Base-by-base conservation (phyloP, 2,888 invertebrate species). In the Carpatolechia fugitivella region DNA sequence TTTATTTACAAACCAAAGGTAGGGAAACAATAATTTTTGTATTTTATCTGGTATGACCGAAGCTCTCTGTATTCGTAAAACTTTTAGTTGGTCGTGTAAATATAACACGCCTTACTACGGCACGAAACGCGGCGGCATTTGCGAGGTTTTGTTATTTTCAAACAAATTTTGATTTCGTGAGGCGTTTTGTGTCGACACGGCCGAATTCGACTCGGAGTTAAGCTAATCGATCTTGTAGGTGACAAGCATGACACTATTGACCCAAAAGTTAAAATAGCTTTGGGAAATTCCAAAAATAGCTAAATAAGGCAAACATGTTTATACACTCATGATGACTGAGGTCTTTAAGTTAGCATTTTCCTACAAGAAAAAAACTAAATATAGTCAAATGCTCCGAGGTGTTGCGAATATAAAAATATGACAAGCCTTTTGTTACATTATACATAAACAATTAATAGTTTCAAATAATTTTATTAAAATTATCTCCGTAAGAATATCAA, bases 51-150 rank as follows among this genome's bases (percentile, higher is more conserved):
- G 40, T 20, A 18, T 14, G 5, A 14, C 50, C 29, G 50, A 6
- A 50, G 50, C 38, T 6, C 10, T 38, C 29, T 62, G 64, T 61
- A 60, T 68, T 68, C 70, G 66, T 74, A 75, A 44, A 44, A 44
- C 24, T 78, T 78, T 81, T 76, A 66, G 74, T 74, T 66, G 64
- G 67, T 63, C 74, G 74, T 73, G 81, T 78, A 88, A 88, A 87
- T 87, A 86, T 82, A 84, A 84, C 76, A 79, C 69, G 69, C 64
- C 65, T 70, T 72, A 74, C 70, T 69, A 74, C 72, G 68, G 73
- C 73, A 80, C 73, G 74, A 70, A 78, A 78, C 75, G 72, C 71
- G 64, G 72, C 63, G 65, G 63, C 56, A 61, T 60, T 65, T 51
- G 61, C n/a, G 59, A 59, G 56, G 59, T 55, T 60, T 70, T 68